phyloP scores from a whole-genome alignment of 2,797 vertebrate genomes.

The Brachymystax lenok region DNA sequence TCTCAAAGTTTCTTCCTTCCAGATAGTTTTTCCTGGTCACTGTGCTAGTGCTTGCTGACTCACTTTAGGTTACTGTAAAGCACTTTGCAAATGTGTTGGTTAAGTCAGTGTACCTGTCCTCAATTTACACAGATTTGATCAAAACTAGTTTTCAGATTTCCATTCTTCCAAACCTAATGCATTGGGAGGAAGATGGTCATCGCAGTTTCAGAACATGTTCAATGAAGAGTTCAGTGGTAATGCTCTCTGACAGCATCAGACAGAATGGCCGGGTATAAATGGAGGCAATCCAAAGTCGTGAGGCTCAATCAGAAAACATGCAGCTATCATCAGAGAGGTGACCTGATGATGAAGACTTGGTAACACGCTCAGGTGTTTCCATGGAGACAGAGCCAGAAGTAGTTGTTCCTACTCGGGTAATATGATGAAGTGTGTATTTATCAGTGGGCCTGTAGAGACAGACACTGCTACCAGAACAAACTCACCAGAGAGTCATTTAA shows the following conservation, averaged over 20 bases:
- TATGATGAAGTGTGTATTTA: slow-evolving; percentile 33
- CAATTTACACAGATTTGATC: neutral
- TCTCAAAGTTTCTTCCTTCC: neutral
- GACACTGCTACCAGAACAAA: neutral
- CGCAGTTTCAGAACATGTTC: neutral
- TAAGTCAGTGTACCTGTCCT: neutral
- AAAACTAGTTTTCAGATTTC: neutral
- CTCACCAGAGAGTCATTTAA: neutral
- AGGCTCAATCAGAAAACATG: slow-evolving; percentile 1
- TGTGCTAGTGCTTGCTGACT: neutral
- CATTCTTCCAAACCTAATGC: neutral
- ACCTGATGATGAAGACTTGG: slow-evolving; percentile 17
- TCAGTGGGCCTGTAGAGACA: neutral
- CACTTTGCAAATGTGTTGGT: neutral
- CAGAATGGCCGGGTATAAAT: neutral
- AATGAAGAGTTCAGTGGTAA: neutral
- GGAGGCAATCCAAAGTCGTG: neutral
- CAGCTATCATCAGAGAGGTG: slow-evolving; percentile 5
- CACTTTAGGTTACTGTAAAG: neutral
- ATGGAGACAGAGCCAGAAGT: slow-evolving; percentile 29
- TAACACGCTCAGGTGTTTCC: slow-evolving; percentile 34
- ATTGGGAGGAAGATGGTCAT: neutral
- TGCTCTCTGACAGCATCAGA: neutral
- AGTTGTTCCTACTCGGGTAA: slow-evolving; percentile 43
- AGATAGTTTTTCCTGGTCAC: neutral